Conservation (phyloP, 2,113 vertebrate species). For the Motacilla tschutschensis region DNA sequence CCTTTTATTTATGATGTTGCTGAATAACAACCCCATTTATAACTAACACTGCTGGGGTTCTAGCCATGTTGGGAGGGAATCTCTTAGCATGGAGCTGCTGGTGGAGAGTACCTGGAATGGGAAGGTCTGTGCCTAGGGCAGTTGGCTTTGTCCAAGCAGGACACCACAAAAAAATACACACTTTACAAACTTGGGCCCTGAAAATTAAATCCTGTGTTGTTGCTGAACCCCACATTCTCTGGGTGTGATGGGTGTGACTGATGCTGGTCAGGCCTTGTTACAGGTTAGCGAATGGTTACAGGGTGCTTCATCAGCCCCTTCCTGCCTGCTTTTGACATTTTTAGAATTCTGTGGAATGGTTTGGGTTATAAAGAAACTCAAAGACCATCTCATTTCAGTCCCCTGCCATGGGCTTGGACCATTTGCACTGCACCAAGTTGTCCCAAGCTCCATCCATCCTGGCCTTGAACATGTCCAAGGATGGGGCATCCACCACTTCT, state of each 20-base stretch:
- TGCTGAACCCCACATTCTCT: not conserved
- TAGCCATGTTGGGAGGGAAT: fast-evolving
- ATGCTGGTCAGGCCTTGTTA: not conserved
- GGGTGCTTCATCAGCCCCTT: not conserved
- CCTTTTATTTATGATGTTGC: not conserved
- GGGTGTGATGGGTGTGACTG: not conserved
- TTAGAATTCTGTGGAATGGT: not conserved
- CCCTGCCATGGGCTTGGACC: not conserved
- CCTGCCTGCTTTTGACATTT: not conserved
- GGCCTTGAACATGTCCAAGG: not conserved
- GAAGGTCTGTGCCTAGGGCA: not conserved
- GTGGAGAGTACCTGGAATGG: not conserved
- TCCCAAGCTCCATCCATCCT: not conserved
- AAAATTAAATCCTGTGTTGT: fast-evolving
- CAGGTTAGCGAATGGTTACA: not conserved
- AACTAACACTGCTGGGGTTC: fast-evolving
- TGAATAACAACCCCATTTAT: not conserved
- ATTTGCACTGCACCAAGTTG: not conserved
- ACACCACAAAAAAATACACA: not conserved
- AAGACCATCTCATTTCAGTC: not conserved
- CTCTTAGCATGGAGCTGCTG: fast-evolving
- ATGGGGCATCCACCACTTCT: not conserved
- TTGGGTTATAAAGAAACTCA: not conserved
- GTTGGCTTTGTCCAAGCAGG: not conserved
- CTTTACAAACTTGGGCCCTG: not conserved